A percentile compares a stretch with the other conserved stretches of the same genome.
Conservation (phyloP, 37 sponge, comb jelly and placozoan species). For the Ephydatia muelleri region DNA sequence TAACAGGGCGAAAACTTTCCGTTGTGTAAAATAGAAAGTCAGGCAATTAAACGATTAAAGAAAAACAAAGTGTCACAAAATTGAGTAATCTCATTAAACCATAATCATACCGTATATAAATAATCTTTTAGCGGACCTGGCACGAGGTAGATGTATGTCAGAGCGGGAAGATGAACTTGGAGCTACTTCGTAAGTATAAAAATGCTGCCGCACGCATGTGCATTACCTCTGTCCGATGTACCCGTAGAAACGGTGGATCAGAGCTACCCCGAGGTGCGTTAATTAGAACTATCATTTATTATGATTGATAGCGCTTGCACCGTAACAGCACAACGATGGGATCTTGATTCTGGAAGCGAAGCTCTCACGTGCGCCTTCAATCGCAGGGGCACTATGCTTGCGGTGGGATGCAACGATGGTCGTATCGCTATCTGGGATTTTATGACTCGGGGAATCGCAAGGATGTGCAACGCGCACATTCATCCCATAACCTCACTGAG, state of each 20-base stretch:
- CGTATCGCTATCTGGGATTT: conserved; percentile 93
- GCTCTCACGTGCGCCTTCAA: conserved; percentile 95
- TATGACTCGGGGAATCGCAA: conserved; percentile 93
- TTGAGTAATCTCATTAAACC: too few species aligned
- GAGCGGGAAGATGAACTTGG: conserved; percentile 59
- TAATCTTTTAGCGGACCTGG: neutral
- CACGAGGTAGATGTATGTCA: neutral
- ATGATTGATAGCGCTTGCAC: neutral
- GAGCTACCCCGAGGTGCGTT: conserved; percentile 77
- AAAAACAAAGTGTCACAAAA: too few species aligned
- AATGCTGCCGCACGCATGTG: neutral
- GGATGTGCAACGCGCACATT: conserved; percentile 78
- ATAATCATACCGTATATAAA: neutral
- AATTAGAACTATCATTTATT: neutral
- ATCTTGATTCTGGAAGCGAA: conserved; percentile 94
- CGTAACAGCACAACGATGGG: conserved; percentile 86
- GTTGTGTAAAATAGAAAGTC: too few species aligned
- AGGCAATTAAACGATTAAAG: too few species aligned
- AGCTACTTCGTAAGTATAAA: conserved; percentile 66
- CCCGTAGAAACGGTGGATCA: conserved; percentile 68
- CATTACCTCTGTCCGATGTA: neutral
- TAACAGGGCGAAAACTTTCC: too few species aligned
- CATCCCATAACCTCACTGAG: conserved; percentile 95
- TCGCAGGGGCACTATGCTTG: conserved; percentile 88
- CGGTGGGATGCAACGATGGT: conserved; percentile 99